Evolutionary conservation across 1,140 invertebrate genomes (phyloP), one percentile per base, ranked within the genome.

Genomic region (Scaptomyza pallida): DNA sequence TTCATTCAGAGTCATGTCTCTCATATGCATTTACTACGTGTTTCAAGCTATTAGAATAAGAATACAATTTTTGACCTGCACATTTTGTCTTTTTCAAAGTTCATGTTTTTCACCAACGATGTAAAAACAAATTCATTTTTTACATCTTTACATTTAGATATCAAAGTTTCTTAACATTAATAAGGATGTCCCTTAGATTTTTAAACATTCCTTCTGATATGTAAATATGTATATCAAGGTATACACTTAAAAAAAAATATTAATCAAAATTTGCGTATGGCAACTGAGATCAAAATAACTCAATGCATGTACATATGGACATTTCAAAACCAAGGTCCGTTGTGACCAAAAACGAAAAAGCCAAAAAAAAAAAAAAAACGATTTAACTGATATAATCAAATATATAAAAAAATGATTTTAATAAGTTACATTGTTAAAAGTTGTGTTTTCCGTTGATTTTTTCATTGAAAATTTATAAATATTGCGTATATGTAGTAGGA

Each of bases 31-130:
- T 30, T 13, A 23, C 13, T 13, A 23, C 13, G 23, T 19, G 5
- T 44, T 33, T 44, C 15, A 13, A 57, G 23, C 19, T 17, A 43
- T 17, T 43, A 44, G 5, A 5, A 26, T 56, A 57, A 26, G n/a
- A 37, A 37, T 35, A 4, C 12, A 37, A 37, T 37, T n/a, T 37
- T 37, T 37, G 33, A n/a, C 33, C 12, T 37, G 33, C 12, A 37
- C 33, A 37, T n/a, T 37, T 37, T n/a, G 33, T 37, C 33, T n/a
- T 35, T n/a, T 37, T 37, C n/a, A 8, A 37, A 37, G n/a, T 37
- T 37, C 33, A 37, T n/a, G 5, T 37, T 37, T 37, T 37, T 5
- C 33, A 37, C 2, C 9, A 35, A 35, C 33, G 33, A 12, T 35
- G 33, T 10, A 10, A 33, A 9, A 0, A 33, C 2, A 33, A 33